These are phyloP conservation scores for Hirudinaria manillensis DNA, from an alignment of 2,888 invertebrate genomes.

Conservation along the genomic window DNA sequence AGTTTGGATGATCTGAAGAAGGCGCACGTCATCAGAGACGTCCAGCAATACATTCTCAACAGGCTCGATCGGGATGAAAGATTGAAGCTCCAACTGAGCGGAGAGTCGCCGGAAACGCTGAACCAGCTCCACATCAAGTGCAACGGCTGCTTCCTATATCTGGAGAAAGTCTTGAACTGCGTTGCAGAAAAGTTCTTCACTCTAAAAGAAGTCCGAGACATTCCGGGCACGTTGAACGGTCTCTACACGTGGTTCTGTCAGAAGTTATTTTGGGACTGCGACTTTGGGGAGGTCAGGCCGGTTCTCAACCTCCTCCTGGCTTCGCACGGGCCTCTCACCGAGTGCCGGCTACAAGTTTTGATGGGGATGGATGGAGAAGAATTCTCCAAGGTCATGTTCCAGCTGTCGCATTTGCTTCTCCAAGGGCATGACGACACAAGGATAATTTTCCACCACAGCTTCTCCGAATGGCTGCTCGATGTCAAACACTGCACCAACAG, in stretches of 20 bases:
- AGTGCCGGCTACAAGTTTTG: slow-evolving; percentile 70
- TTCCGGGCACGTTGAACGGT: slow-evolving; percentile 89
- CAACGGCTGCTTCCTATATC: slow-evolving; percentile 64
- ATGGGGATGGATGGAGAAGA: slow-evolving; percentile 65
- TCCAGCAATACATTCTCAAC: slow-evolving; percentile 82
- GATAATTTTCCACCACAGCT: slow-evolving; percentile 84
- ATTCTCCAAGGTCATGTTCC: slow-evolving; percentile 45
- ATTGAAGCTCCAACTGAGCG: slow-evolving; percentile 77
- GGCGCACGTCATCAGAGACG: slow-evolving; percentile 78
- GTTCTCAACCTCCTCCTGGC: slow-evolving; percentile 80
- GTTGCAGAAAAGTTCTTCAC: slow-evolving; percentile 88
- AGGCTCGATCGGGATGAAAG: slow-evolving; percentile 82
- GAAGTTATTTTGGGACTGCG: slow-evolving; percentile 78
- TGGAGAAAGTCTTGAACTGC: slow-evolving; percentile 64
- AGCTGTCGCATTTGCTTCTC: slow-evolving; percentile 59
- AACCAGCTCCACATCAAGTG: slow-evolving; percentile 92
- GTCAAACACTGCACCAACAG: slow-evolving; percentile 87
- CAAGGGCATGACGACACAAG: slow-evolving; percentile 64
- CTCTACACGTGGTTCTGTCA: slow-evolving; percentile 91
- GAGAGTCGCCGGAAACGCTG: slow-evolving; percentile 85
- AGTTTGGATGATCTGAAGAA: slow-evolving; percentile 81
- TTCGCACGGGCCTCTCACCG: slow-evolving; percentile 73
- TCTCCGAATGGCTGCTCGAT: slow-evolving; percentile 87
- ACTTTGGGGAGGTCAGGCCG: slow-evolving; percentile 67
- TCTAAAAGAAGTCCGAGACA: slow-evolving; percentile 77